Percentiles rank a stretch among this genome's conserved stretches.
Evolutionary conservation across 1,140 invertebrate species (phyloP).

Genomic region (Drosophila watanabei): DNA sequence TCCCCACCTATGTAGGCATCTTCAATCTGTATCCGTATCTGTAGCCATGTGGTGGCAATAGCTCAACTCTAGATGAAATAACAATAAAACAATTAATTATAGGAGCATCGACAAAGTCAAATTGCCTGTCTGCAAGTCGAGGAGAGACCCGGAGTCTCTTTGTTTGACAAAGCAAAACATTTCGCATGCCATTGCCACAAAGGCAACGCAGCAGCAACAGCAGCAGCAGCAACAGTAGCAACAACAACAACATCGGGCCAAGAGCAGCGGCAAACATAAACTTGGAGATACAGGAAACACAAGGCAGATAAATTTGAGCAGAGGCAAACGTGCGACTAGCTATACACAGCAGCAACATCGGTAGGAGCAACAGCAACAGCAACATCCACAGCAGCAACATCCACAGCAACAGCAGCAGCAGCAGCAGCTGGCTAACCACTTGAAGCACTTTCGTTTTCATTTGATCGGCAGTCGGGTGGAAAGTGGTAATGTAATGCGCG

Average conservation of each 20-base stretch:
- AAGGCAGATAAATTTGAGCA: constrained; percentile 56
- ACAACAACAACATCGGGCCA: constrained; percentile 20
- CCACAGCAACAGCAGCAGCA: constrained; percentile 19
- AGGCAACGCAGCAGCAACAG: constrained; percentile 9
- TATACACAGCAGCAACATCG: constrained; percentile 33
- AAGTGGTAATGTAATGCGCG: constrained; percentile 80
- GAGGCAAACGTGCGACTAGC: constrained; percentile 60
- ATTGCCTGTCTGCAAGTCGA: constrained; percentile 36
- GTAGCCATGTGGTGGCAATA: constrained; percentile 6
- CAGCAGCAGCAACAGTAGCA: constrained; percentile 5
- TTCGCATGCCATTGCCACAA: constrained; percentile 66
- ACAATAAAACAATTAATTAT: constrained; percentile 54
- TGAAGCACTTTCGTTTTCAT: constrained; percentile 84
- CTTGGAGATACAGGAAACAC: constrained; percentile 74
- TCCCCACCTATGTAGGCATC: constrained; percentile 7
- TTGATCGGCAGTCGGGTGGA: constrained; percentile 72
- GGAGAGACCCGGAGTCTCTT: constrained; percentile 32
- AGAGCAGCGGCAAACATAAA: constrained; percentile 43
- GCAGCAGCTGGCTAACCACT: constrained; percentile 67
- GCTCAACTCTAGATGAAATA: constrained; percentile 39
- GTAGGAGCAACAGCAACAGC: constrained; percentile 12
- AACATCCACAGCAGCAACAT: constrained; percentile 40
- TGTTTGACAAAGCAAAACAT: constrained; percentile 70
- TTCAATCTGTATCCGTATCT: constrained; percentile 9
- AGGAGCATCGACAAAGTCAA: constrained; percentile 40